A percentile compares a stretch with the other conserved stretches of the same genome.
Conservation (phyloP, 2,888 invertebrate species). For the Digitonthophagus gazella region DNA sequence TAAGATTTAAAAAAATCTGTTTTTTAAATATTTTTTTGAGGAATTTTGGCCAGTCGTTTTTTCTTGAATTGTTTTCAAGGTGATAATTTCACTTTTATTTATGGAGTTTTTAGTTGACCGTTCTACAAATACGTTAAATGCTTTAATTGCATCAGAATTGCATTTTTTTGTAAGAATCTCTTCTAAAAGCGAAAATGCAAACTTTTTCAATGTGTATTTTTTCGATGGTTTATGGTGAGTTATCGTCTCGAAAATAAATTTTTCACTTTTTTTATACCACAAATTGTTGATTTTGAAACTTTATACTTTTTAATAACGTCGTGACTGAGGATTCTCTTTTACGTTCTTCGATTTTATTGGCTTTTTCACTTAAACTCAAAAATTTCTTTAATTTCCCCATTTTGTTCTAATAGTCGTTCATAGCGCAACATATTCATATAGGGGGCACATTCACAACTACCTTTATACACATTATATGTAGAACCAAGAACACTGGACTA, state of each 20-base stretch:
- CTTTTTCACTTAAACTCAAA: slow-evolving; percentile 14
- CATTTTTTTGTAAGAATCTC: too few relatives aligned
- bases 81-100: too few relatives aligned
- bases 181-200: neutral
- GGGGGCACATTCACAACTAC: slow-evolving; percentile 3
- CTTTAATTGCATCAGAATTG: too few relatives aligned
- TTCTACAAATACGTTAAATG: too few relatives aligned
- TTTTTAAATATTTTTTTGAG: too few relatives aligned
- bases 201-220: neutral
- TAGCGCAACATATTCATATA: slow-evolving; percentile 8
- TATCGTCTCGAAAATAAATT: neutral
- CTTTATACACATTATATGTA: neutral
- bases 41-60: too few relatives aligned
- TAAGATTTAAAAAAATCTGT: too few relatives aligned
- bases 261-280: slow-evolving; percentile 4
- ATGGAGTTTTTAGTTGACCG: too few relatives aligned
- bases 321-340: slow-evolving; percentile 7
- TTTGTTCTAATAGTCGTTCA: slow-evolving; percentile 8
- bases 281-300: slow-evolving; percentile 5
- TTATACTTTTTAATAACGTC: slow-evolving; percentile 5
- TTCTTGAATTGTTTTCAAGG: too few relatives aligned
- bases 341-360: slow-evolving; percentile 13
- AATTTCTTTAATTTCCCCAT: slow-evolving; percentile 9
- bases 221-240: neutral
- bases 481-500: too few relatives aligned